Conservation (phyloP, 1,140 invertebrate genomes). For the Saccostrea echinata region DNA sequence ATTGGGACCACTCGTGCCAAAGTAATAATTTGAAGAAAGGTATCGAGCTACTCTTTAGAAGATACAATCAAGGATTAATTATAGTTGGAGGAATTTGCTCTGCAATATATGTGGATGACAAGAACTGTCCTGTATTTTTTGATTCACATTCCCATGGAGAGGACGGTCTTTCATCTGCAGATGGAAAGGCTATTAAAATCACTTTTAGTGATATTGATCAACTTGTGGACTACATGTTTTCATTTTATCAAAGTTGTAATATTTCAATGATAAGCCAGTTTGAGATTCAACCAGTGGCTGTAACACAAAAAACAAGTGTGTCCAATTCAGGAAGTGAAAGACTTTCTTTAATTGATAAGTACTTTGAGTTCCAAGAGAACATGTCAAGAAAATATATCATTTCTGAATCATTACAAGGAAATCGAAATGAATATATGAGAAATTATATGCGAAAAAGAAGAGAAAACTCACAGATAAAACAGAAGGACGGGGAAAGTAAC, state of each 20-base stretch:
- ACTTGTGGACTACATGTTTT: slow-evolving; percentile 7
- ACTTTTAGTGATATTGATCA: slow-evolving; percentile 4
- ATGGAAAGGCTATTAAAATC: slow-evolving; percentile 25
- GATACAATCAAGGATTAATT: slow-evolving; percentile 23
- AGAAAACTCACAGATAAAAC: slow-evolving; percentile 8
- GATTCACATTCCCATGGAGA: background rate
- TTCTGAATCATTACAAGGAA: background rate
- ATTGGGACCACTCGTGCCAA: background rate
- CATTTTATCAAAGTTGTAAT: slow-evolving; percentile 40
- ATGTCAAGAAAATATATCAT: slow-evolving; percentile 14
- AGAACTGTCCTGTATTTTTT: slow-evolving; percentile 23
- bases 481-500: slow-evolving; percentile 21
- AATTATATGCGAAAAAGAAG: slow-evolving; percentile 37
- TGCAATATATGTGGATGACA: slow-evolving; percentile 8
- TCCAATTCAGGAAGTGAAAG: background rate
- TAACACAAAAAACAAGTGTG: background rate
- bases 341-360: slow-evolving; percentile 16
- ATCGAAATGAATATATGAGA: slow-evolving; percentile 36
- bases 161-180: slow-evolving; percentile 17
- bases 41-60: background rate
- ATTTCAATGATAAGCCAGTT: slow-evolving; percentile 17
- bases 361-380: slow-evolving; percentile 15
- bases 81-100: slow-evolving; percentile 40
- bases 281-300: slow-evolving; percentile 27
- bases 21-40: slow-evolving; percentile 1